Evolutionary conservation across 2,113 vertebrate genomes (phyloP).

Genomic region (Oreocharis arfaki): DNA sequence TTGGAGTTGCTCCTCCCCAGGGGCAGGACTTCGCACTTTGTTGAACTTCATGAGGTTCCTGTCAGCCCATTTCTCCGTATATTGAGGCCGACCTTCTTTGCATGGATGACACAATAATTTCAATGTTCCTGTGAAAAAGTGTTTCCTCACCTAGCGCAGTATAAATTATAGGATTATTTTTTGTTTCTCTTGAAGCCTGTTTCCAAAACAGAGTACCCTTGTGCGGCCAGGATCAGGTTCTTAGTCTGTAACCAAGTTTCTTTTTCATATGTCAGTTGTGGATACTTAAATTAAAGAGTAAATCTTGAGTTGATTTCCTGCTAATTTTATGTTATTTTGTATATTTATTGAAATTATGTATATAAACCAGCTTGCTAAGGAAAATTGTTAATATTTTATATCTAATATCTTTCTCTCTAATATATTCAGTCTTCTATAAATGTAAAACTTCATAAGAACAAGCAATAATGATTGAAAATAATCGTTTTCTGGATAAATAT

Average conservation of each 20-base stretch:
- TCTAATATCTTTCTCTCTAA: not conserved
- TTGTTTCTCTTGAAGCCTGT: not conserved
- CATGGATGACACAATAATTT: not conserved
- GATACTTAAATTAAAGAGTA: not conserved
- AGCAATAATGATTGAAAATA: not conserved
- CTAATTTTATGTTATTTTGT: not conserved
- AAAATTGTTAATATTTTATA: not conserved
- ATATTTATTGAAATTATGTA: not conserved
- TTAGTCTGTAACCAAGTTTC: not conserved
- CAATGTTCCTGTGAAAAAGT: not conserved
- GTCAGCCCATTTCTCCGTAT: not conserved
- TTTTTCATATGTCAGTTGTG: not conserved
- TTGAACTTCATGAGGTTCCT: not conserved
- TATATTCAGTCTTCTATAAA: not conserved
- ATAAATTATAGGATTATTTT: not conserved
- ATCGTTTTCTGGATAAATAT: not conserved
- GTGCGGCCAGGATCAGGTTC: not conserved
- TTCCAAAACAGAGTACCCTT: not conserved
- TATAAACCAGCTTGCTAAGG: not conserved
- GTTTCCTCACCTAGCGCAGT: not conserved
- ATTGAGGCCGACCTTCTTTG: not conserved
- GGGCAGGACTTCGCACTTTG: fast-evolving
- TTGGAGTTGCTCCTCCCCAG: not conserved
- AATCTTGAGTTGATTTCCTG: not conserved
- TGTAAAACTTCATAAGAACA: not conserved